phyloP scores from a whole-genome alignment of 2,113 vertebrate genomes.

The Pycnonotus jocosus region DNA sequence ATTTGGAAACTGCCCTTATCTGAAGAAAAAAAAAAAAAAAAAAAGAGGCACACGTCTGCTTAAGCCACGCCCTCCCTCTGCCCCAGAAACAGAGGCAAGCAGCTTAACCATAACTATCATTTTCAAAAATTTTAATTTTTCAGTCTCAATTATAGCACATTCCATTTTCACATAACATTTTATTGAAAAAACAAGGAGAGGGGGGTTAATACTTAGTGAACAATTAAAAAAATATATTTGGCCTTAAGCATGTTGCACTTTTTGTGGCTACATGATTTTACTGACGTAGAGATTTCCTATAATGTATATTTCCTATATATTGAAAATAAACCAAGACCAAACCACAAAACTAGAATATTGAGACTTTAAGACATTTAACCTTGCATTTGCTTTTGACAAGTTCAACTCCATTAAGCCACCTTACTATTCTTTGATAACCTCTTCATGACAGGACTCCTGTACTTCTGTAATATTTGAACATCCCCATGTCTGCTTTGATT shows the following conservation, averaged over 20 bases:
- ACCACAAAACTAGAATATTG: background rate
- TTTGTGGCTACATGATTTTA: background rate
- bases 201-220: background rate
- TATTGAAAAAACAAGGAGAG: background rate
- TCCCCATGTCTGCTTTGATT: background rate
- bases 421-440: background rate
- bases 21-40: background rate
- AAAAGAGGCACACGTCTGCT: background rate
- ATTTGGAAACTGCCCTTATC: background rate
- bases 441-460: background rate
- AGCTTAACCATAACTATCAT: background rate
- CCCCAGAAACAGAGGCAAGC: background rate
- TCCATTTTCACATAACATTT: background rate
- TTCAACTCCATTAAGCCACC: background rate
- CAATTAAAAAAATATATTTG: background rate
- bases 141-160: background rate
- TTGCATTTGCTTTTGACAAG: background rate
- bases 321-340: background rate
- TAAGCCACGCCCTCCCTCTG: background rate
- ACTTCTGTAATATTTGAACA: background rate
- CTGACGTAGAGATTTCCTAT: background rate
- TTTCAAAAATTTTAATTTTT: background rate
- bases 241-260: background rate
- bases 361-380: background rate
- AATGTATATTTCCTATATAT: background rate